Evolutionary conservation across 2,113 vertebrate genomes (phyloP).

Genomic region (Phalacrocorax brasilianus): DNA sequence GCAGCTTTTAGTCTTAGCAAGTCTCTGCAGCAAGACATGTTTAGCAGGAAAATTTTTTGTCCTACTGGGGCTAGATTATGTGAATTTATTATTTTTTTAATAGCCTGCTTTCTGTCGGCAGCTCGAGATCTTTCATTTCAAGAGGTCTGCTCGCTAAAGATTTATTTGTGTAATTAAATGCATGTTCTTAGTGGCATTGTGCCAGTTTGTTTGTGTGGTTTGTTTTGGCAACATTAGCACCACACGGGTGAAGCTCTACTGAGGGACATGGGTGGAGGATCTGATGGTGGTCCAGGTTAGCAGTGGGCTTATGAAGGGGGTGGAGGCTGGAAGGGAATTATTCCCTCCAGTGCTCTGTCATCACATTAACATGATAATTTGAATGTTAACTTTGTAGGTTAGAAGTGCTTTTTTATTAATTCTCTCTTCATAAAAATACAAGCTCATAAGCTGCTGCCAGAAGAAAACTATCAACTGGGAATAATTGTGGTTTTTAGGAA

Average conservation of each 20-base stretch:
- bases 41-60: background rate
- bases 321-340: background rate
- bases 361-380: background rate
- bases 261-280: background rate
- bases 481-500: background rate
- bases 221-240: slow-evolving; percentile 29
- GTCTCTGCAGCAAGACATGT: background rate
- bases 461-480: background rate
- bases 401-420: background rate
- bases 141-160: background rate
- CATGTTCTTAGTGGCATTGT: rapidly evolving
- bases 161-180: background rate
- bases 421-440: background rate
- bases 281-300: slow-evolving; percentile 11
- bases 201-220: slow-evolving; percentile 39
- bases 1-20: background rate
- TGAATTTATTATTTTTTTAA: background rate
- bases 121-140: background rate
- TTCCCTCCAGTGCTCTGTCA: background rate
- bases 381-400: background rate
- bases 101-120: background rate
- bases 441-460: background rate
- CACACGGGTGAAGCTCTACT: background rate
- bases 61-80: background rate
- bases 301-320: background rate